These are phyloP conservation scores for Leucophenga montana DNA, from an alignment of 2,888 invertebrate genomes.

Conservation along the genomic window DNA sequence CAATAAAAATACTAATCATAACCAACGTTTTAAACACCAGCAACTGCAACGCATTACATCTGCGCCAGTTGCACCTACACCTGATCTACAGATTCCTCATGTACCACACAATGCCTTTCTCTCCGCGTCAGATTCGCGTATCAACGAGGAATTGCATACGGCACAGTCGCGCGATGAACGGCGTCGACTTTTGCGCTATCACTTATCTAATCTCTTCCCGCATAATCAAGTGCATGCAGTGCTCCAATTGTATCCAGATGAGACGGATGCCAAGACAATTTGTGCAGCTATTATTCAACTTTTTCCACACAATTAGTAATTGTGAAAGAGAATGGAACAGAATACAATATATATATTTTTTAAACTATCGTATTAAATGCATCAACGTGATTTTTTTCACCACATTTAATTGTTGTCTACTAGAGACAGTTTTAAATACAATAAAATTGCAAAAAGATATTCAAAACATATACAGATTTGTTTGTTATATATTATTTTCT, in stretches of 20 bases:
- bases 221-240: conserved; percentile 91
- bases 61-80: conserved; percentile 48
- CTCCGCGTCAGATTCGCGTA: conserved; percentile 57
- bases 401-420: too few relatives aligned
- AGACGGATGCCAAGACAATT: conserved; percentile 90
- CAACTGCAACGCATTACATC: conserved; percentile 59
- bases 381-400: background rate
- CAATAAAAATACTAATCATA: conserved; percentile 14
- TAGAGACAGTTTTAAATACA: too few relatives aligned
- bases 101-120: conserved; percentile 49
- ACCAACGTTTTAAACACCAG: conserved; percentile 47
- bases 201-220: conserved; percentile 92
- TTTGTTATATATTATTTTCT: too few relatives aligned
- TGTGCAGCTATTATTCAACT: conserved; percentile 89
- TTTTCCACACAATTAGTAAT: conserved; percentile 76
- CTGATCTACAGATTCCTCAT: conserved; percentile 23
- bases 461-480: too few relatives aligned
- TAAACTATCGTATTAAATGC: background rate
- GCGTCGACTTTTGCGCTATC: conserved; percentile 86
- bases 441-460: too few relatives aligned
- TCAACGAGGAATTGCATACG: conserved; percentile 53
- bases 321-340: too few relatives aligned
- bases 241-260: conserved; percentile 90
- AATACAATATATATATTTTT: background rate
- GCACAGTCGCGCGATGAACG: conserved; percentile 75